Base-by-base conservation (phyloP, 2,113 vertebrate genomes). In the Phrynosoma blainvillii region DNA sequence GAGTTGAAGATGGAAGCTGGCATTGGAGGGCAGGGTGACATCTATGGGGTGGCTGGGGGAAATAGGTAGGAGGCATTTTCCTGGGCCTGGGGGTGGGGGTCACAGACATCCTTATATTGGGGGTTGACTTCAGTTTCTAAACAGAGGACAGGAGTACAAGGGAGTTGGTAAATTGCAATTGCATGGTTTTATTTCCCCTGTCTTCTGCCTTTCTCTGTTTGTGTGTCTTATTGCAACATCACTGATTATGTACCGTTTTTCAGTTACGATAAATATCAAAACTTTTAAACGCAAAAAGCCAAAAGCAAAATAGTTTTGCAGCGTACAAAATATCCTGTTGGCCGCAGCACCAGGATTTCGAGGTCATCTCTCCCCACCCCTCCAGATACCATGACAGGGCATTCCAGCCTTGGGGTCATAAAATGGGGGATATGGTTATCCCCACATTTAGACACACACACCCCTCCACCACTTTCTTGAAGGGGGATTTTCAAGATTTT, bases 21-120 rank as follows among this genome's bases (percentile, higher is more conserved):
- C 89, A 84, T 66, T 89, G 85, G 85, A 96, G 95, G 95, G 92
- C 95, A 95, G 80, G 78, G 65, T 94, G 95, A 96, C 95, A 94
- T 91, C 83, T 82, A 54, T 4, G 62, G n/a, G 36, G 79, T 7
- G 12, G 79, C 65, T 18, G 47, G 30, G 30, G 11, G 27, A 21
- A 30, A 18, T 40, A 78, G 85, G 79, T 30, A 0, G 90, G 65
- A 75, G 84, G 87, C 77, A 66, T 88, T 89, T 93, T 92, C 89
- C 92, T 86, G 47, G 70, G 73, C 87, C 89, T 88, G 78, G 74
- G 94, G 93, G 91, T 75, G n/a, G n/a, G n/a, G n/a, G 88, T 93
- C 94, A 91, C 89, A 86, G 88, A 42, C 81, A 75, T 62, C 89
- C 89, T 32, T 27, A 87, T 88, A 3, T 14, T 14, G 13, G 75